A percentile compares a stretch with the other conserved stretches of the same genome.
Conservation (phyloP, 2,888 invertebrate genomes). For the Halictus ligatus region DNA sequence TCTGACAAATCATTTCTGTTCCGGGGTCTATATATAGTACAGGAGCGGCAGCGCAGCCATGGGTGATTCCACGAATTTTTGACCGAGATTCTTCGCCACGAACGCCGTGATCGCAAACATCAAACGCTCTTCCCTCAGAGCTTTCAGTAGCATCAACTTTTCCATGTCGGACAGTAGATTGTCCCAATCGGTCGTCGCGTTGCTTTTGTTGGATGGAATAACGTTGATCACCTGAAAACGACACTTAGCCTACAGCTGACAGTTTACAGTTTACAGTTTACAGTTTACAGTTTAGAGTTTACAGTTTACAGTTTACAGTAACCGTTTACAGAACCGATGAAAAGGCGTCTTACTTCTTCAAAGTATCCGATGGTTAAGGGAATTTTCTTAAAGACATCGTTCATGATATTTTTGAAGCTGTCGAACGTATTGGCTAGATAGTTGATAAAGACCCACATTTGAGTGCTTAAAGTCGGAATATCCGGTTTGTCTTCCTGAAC, state of each 20-base stretch:
- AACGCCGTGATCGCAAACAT: constrained; percentile 93
- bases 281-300: no score
- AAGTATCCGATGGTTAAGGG: constrained; percentile 87
- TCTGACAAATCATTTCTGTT: background rate
- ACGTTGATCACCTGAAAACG: constrained; percentile 86
- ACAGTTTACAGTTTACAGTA: no score
- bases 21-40: constrained; percentile 82
- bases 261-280: no score
- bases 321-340: no score
- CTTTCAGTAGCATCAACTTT: constrained; percentile 92
- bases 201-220: constrained; percentile 80
- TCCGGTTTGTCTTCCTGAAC: constrained; percentile 87
- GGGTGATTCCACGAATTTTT: constrained; percentile 93
- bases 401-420: constrained; percentile 85
- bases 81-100: constrained; percentile 91
- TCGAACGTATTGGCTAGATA: constrained; percentile 87
- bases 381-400: constrained; percentile 86
- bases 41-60: constrained; percentile 89
- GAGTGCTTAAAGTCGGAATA: constrained; percentile 87
- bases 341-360: constrained; percentile 84
- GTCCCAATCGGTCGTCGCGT: constrained; percentile 87
- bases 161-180: constrained; percentile 88
- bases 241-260: no score
- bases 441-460: constrained; percentile 89
- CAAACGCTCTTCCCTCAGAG: constrained; percentile 92